Base-by-base conservation (phyloP, 2,888 invertebrate genomes). In the Reticulitermes lucifugus region DNA sequence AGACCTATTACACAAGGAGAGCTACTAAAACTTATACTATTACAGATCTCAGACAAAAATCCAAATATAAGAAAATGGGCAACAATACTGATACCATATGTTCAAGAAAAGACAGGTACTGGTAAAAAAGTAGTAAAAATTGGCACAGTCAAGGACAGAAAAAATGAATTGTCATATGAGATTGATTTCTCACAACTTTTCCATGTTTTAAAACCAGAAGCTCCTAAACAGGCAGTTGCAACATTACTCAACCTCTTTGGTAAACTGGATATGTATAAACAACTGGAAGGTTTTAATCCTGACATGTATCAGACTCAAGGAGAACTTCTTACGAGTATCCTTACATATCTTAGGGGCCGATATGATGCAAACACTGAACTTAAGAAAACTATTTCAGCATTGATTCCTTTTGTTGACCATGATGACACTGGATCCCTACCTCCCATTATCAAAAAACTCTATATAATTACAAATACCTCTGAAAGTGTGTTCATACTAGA, bases 111-210 rank as follows among this genome's bases (percentile, higher is more conserved):
- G 1, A 46, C 60, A 35, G 77, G 77, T 9, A 35, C 35, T 81
- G 60, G 70, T 14, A 71, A 51, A 0, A 51, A 80, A 43, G 60
- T 41, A 81, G 41, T 41, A 10, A 65, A 41, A 43, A 51, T 81
- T 18, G 65, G 65, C n/a, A 70, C 55, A 18, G 73, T 41, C 12
- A 51, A 60, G 55, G 55, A 83, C 5, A 25, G 25, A 75, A 77
- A 77, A n/a, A n/a, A 41, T 5, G 10, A n/a, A 25, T 41, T 59
- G n/a, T 22, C 83, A 46, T 46, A 73, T 55, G 79, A 84, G 65
- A 84, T 83, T 46, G 83, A 85, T 55, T 85, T 82, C 41, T 22
- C 65, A 43, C 77, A 83, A 25, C 73, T 85, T 10, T 22, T 85
- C 5, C 59, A 83, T 22, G 73, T 83, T 46, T 25, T 85, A 75